Evolutionary conservation across 2,113 vertebrate species (phyloP), one percentile per base, ranked within the genome.

Genomic region (Sebastes fasciatus): DNA sequence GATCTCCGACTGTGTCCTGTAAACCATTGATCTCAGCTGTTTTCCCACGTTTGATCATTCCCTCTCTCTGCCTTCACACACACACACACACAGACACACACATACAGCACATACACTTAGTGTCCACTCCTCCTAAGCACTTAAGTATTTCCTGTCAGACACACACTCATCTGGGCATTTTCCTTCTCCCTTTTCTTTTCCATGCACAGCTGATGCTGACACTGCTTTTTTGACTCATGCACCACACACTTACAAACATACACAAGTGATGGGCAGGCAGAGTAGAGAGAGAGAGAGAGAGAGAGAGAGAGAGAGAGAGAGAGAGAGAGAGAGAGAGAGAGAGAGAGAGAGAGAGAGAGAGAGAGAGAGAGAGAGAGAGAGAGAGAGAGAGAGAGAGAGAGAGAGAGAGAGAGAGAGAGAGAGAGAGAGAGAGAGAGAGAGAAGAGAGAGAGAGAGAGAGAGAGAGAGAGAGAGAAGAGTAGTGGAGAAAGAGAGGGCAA

Each of bases 1-100:
- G 80, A 89, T 84, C 85, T 89, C 86, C 86, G 74, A 61, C 66
- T 83, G 76, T 76, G 70, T 77, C 69, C 83, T 71, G 40, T 83
- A 83, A 75, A 83, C 63, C 81, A 76, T 79, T 85, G 88, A 90
- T 86, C 74, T 88, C 58, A 72, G 81, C 74, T 88, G 76, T 83
- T 90, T 88, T 77, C 80, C 66, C 75, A 86, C 45, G 48, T 87
- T 88, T 88, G 82, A 85, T 80, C 79, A 42, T 80, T 75, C 77
- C 79, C 69, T 57, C 63, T 73, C 63, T 54, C 52, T 60, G 69
- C 57, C 73, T 52, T 70, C n/a, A 72, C 8, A 75, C 19, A 61
- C 9, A 75, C 19, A 61, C 9, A 49, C 23, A 51, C 11, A 63
- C 9, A 74, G 5, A 40, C 63, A 60, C 71, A 80, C 66, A 74